Evolutionary conservation across 2,797 vertebrate genomes (phyloP), one percentile per base, ranked within the genome.

Genomic region (Diceros bicornis): DNA sequence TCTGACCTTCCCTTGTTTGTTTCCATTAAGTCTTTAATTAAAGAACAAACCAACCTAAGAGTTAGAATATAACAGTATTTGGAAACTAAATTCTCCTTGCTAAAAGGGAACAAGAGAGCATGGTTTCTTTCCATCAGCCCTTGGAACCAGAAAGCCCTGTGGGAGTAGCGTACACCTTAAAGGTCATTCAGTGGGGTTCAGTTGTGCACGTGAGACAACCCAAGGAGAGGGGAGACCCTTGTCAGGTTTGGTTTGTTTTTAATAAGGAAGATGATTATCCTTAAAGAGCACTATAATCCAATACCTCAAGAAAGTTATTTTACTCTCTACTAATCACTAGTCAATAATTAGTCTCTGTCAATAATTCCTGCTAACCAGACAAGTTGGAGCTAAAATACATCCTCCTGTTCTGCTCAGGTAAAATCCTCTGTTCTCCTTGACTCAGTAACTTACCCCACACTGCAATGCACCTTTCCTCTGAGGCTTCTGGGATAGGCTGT

Each of bases 241-340:
- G 57, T 57, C 27, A 86, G 11, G 20, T 61, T 66, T 91, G 7
- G 12, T 85, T 91, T 96, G 20, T 97, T 96, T 92, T 69, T 68
- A 94, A 41, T 41, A 82, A 92, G 66, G 64, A 88, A 71, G 23
- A 25, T 2, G 4, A 94, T 69, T 77, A 55, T 12, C 66, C 44
- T 89, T 64, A 95, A 83, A 78, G 29, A 72, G 7, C 6, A 20
- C 50, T 74, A 71, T 17, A 81, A 84, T 52, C 37, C 71, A 90
- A 29, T 61, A 84, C 27, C 25, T 96, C 44, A 87, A 68, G 83
- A 91, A 69, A 83, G 37, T 34, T 68, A 71, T 29, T 84, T 86
- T 66, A 64, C 21, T 88, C 50, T 32, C 61, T 84, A 32, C 29
- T n/a, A 86, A 61, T 89, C 61, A 44, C 6, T 62, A 71, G 37